phyloP scores from a whole-genome alignment of 2,888 invertebrate species.

The Melangyna quadrimaculata region DNA sequence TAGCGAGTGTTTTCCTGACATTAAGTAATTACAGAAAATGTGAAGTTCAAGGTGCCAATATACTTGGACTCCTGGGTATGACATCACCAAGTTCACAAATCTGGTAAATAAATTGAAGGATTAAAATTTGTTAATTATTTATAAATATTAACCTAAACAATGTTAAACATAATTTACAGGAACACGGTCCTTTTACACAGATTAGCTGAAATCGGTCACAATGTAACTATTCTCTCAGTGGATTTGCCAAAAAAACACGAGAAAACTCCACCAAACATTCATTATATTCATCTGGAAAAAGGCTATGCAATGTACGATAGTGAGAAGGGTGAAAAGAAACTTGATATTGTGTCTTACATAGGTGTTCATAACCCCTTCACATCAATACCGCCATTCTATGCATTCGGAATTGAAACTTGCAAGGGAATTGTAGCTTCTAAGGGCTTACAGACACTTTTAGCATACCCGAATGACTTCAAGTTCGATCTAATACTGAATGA shows the following conservation, averaged over 20 bases:
- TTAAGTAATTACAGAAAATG: background rate
- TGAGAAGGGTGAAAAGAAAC: conserved; percentile 36
- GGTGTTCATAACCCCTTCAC: conserved; percentile 43
- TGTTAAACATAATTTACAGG: conserved; percentile 40
- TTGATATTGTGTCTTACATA: conserved; percentile 22
- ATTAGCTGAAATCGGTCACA: conserved; percentile 73
- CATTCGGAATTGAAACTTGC: conserved; percentile 69
- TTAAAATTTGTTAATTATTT: background rate
- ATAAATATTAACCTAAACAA: background rate
- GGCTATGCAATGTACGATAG: conserved; percentile 70
- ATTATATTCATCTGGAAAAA: conserved; percentile 75
- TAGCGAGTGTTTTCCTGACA: background rate
- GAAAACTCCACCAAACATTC: conserved; percentile 72
- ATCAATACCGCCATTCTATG: conserved; percentile 60
- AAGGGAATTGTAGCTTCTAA: conserved; percentile 71
- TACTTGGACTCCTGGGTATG: conserved; percentile 73
- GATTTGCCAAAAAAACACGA: conserved; percentile 72
- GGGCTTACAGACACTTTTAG: conserved; percentile 73
- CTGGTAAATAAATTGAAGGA: conserved; percentile 63
- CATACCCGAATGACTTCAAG: conserved; percentile 75
- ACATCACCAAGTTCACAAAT: conserved; percentile 74
- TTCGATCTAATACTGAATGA: conserved; percentile 78
- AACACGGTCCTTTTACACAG: conserved; percentile 72
- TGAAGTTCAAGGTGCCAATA: conserved; percentile 67
- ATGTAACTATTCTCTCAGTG: conserved; percentile 74